phyloP scores from a whole-genome alignment of 2,113 vertebrate genomes.

The Atractosteus spatula region DNA sequence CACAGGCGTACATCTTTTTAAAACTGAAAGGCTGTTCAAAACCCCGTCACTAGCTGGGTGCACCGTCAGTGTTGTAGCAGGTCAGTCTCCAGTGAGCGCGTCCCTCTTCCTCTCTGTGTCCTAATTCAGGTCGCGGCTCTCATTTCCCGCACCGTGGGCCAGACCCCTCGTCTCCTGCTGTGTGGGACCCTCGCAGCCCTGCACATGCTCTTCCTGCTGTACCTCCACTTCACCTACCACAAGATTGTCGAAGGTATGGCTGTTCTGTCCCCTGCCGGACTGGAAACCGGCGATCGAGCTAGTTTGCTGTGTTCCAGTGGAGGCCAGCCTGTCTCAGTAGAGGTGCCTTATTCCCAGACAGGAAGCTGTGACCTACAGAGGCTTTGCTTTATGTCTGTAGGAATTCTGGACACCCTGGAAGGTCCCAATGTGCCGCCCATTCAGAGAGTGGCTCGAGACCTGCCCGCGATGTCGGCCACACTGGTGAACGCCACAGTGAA shows the following conservation, averaged over 20 bases:
- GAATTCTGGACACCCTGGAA: slow-evolving; percentile 86
- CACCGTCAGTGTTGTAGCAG: too few species aligned
- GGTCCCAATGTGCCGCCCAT: slow-evolving; percentile 81
- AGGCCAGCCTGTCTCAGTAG: neutral
- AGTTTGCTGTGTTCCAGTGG: too few species aligned
- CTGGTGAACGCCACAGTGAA: slow-evolving; percentile 72
- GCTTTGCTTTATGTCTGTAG: slow-evolving; percentile 53
- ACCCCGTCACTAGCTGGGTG: too few species aligned
- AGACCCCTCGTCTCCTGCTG: slow-evolving; percentile 87
- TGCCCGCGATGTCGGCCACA: slow-evolving; percentile 62
- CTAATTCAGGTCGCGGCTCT: slow-evolving; percentile 79
- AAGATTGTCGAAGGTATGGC: slow-evolving; percentile 88
- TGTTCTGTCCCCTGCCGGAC: neutral
- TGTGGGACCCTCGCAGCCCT: slow-evolving; percentile 82
- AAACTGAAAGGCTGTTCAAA: too few species aligned
- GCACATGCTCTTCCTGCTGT: slow-evolving; percentile 96
- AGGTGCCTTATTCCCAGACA: too few species aligned
- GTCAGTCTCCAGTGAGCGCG: too few species aligned
- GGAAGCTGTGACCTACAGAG: too few species aligned
- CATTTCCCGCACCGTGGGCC: slow-evolving; percentile 88
- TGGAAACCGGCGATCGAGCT: too few species aligned
- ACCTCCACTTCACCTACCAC: slow-evolving; percentile 97
- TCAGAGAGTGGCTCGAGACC: slow-evolving; percentile 87
- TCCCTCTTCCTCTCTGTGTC: neutral
- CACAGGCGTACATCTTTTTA: too few species aligned